phyloP scores from a whole-genome alignment of 2,888 invertebrate species.

The Cheilosia grossa region DNA sequence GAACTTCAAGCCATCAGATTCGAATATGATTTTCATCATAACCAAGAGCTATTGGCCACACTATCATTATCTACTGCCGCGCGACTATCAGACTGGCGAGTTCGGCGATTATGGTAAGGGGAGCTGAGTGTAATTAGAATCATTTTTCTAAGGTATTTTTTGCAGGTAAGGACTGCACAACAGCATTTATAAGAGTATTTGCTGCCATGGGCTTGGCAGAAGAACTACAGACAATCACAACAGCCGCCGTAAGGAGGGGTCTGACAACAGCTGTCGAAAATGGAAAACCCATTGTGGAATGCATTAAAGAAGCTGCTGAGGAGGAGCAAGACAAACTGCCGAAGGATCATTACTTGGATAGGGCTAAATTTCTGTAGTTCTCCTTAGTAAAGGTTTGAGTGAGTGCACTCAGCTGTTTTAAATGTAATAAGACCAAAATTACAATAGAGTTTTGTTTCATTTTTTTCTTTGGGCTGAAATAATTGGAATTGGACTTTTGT shows the following conservation, averaged over 20 bases:
- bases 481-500: no score
- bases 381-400: background rate
- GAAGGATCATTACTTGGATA: conserved; percentile 84
- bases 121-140: no score
- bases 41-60: conserved; percentile 91
- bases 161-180: conserved; percentile 86
- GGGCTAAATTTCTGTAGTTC: conserved; percentile 81
- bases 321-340: conserved; percentile 82
- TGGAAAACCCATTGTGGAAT: conserved; percentile 85
- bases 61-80: conserved; percentile 91
- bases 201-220: conserved; percentile 88
- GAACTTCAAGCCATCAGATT: conserved; percentile 89
- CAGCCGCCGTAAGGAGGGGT: conserved; percentile 86
- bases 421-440: conserved; percentile 5
- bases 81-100: conserved; percentile 93
- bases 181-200: conserved; percentile 88
- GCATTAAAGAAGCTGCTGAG: conserved; percentile 84
- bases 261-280: conserved; percentile 85
- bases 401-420: background rate
- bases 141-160: background rate
- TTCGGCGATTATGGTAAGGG: conserved; percentile 88
- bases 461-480: no score
- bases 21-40: conserved; percentile 90
- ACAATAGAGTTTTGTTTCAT: background rate
- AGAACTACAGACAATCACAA: conserved; percentile 87